phyloP scores from a whole-genome alignment of 2,888 invertebrate species.

The Agrotis segetum region DNA sequence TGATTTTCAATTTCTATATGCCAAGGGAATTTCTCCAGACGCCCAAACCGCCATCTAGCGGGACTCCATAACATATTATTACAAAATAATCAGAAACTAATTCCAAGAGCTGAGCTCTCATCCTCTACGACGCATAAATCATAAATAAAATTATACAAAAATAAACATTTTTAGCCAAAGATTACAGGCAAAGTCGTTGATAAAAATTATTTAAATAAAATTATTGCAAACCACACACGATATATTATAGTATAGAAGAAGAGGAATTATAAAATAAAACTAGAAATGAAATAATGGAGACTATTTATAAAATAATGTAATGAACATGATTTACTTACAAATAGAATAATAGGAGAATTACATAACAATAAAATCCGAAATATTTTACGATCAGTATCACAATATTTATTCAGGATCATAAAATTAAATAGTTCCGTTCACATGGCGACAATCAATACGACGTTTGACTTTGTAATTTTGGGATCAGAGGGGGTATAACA shows the following conservation, averaged over 20 bases:
- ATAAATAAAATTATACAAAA: conserved; percentile 64
- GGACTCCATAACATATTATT: conserved; percentile 46
- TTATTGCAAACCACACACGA: conserved; percentile 14
- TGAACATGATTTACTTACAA: conserved; percentile 7
- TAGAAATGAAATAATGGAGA: conserved; percentile 17
- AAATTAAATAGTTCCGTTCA: too few relatives aligned
- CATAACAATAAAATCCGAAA: not conserved
- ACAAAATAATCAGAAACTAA: conserved; percentile 54
- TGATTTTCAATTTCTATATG: not conserved
- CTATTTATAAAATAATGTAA: conserved; percentile 42
- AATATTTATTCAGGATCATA: not conserved
- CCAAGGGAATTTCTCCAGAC: conserved; percentile 11
- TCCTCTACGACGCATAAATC: conserved; percentile 56
- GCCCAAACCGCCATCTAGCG: conserved; percentile 47
- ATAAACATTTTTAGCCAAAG: conserved; percentile 61
- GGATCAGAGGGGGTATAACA: too few relatives aligned
- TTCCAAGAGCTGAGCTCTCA: conserved; percentile 57
- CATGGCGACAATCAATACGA: too few relatives aligned
- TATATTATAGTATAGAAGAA: conserved; percentile 23
- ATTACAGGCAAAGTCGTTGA: conserved; percentile 58
- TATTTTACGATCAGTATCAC: conserved; percentile 5
- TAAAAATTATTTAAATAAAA: conserved; percentile 49
- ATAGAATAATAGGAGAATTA: not conserved
- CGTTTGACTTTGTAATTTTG: too few relatives aligned
- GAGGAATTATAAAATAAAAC: conserved; percentile 12